These are phyloP conservation scores for Sebastes paucispinis DNA, from an alignment of 2,797 vertebrate genomes.

Conservation along the genomic window DNA sequence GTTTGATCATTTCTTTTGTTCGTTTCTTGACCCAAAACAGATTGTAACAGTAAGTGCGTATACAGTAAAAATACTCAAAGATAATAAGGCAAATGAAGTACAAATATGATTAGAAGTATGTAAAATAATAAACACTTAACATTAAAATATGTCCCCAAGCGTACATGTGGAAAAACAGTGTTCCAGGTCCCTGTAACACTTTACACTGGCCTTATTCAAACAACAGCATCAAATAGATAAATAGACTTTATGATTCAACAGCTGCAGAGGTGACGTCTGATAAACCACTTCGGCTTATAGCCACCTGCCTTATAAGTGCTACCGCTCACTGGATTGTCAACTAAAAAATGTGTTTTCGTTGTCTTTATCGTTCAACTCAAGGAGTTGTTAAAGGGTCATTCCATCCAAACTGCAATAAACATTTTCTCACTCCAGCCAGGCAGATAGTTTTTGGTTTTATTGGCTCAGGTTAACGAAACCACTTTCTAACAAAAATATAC, in stretches of 20 bases:
- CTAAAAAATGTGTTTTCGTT: not conserved
- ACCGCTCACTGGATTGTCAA: not conserved
- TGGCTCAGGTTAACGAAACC: not conserved
- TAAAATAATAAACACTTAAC: not conserved
- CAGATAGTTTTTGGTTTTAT: not conserved
- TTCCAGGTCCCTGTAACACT: not conserved
- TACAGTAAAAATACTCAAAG: conserved; percentile 21
- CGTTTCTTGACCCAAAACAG: not conserved
- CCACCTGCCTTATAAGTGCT: not conserved
- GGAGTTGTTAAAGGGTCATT: not conserved
- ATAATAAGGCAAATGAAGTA: conserved; percentile 52
- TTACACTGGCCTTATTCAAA: conserved; percentile 5
- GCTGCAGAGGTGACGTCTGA: not conserved
- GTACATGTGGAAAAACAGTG: not conserved
- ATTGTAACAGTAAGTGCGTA: conserved; percentile 24
- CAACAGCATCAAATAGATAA: not conserved
- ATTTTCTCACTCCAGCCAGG: not conserved
- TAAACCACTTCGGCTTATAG: too few relatives aligned
- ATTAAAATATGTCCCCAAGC: not conserved
- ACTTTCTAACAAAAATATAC: not conserved
- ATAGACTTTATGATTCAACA: not conserved
- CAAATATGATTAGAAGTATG: not conserved
- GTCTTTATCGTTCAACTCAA: not conserved
- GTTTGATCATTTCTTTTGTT: not conserved
- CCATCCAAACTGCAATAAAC: not conserved